Evolutionary conservation across 2,888 invertebrate genomes (phyloP).

Genomic region (Pseudococcus longispinus): DNA sequence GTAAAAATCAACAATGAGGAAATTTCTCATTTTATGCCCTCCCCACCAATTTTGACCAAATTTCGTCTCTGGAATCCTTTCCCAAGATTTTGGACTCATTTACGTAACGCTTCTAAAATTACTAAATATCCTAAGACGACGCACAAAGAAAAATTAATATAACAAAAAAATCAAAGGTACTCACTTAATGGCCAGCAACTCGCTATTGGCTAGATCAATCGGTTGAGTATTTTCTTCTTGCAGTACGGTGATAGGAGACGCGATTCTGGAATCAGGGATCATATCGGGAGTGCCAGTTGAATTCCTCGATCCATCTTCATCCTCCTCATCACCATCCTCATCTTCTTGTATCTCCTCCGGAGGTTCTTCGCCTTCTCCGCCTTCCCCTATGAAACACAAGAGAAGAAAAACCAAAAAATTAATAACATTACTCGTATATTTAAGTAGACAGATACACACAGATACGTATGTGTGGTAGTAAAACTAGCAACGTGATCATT

Average conservation of each 20-base stretch:
- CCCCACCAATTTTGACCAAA: no score
- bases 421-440: neutral
- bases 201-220: slow-evolving; percentile 53
- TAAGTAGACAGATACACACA: neutral
- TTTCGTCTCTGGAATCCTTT: no score
- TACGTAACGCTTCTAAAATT: no score
- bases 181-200: slow-evolving; percentile 48
- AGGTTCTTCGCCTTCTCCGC: slow-evolving; percentile 64
- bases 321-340: slow-evolving; percentile 62
- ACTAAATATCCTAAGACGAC: neutral
- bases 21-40: no score
- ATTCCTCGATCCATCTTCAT: slow-evolving; percentile 60
- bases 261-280: slow-evolving; percentile 56
- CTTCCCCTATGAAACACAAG: slow-evolving; percentile 67
- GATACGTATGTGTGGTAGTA: neutral
- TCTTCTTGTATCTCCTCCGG: slow-evolving; percentile 63
- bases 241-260: slow-evolving; percentile 57
- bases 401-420: neutral
- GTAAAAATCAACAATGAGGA: no score
- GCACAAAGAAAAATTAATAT: neutral
- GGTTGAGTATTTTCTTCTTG: slow-evolving; percentile 56
- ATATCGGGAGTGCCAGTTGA: slow-evolving; percentile 58
- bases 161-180: neutral
- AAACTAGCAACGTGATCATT: neutral
- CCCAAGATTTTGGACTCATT: no score